Evolutionary conservation across 2,797 vertebrate species (phyloP).

Genomic region (Acridotheres tristis): DNA sequence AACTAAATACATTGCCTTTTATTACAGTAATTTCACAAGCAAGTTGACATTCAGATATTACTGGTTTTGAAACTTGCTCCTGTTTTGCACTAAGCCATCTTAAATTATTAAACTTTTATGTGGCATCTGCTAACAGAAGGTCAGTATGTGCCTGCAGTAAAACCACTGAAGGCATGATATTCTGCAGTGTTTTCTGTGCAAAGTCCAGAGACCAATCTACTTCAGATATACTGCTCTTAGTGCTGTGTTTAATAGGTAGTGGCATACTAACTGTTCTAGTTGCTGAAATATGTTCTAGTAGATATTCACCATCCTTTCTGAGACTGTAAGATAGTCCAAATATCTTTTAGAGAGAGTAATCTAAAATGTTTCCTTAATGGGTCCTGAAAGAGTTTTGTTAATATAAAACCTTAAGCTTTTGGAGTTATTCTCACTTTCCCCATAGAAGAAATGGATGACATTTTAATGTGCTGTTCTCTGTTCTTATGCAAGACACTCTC

Average conservation of each 20-base stretch:
- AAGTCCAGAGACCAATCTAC: not conserved
- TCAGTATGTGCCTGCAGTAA: not conserved
- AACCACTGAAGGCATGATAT: not conserved
- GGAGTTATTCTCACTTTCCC: not conserved
- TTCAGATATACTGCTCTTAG: not conserved
- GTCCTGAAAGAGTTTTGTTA: not conserved
- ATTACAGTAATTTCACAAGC: not conserved
- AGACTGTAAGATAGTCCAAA: not conserved
- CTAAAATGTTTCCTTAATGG: not conserved
- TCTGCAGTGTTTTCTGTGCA: not conserved
- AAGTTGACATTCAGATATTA: not conserved
- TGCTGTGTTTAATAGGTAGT: not conserved
- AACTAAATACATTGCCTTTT: not conserved
- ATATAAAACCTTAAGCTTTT: not conserved
- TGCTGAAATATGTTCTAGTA: not conserved
- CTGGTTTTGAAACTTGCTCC: not conserved
- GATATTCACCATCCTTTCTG: not conserved
- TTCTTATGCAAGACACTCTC: not conserved
- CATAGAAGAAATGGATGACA: not conserved
- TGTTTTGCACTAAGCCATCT: not conserved
- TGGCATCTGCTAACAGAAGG: not conserved
- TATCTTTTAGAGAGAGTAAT: not conserved
- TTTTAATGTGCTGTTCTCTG: not conserved
- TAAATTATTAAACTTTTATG: not conserved
- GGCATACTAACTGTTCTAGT: not conserved